Percentiles rank a stretch among this genome's conserved stretches.
These are phyloP conservation scores for Phacellophora camtschatica DNA, from an alignment of 30 jellyfish, hydroid and myxozoan species.

Conservation along the genomic window DNA sequence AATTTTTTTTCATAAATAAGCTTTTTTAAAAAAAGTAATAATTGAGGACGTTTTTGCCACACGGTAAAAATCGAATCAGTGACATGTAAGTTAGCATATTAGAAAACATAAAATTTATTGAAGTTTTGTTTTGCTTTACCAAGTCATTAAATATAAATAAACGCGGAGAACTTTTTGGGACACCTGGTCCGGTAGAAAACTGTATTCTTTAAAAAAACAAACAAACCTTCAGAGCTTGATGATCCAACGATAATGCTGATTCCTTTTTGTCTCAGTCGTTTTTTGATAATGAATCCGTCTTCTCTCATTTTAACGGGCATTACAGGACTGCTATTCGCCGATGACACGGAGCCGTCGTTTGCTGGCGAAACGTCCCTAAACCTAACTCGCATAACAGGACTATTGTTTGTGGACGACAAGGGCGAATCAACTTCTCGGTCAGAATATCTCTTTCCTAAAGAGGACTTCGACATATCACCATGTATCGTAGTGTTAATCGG, in stretches of 20 bases:
- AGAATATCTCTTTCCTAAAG: too few relatives aligned
- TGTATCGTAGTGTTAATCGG: not conserved
- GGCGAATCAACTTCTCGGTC: too few relatives aligned
- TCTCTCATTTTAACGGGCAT: conserved; percentile 60
- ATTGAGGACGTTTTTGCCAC: too few relatives aligned
- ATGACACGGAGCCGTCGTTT: conserved; percentile 11
- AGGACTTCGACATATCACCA: not conserved
- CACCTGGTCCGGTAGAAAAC: too few relatives aligned
- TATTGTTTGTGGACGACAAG: not conserved
- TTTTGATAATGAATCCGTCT: conserved; percentile 66
- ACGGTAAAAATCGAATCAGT: too few relatives aligned
- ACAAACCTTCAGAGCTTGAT: conserved; percentile 79
- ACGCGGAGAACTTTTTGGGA: too few relatives aligned
- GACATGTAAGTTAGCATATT: too few relatives aligned
- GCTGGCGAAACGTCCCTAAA: not conserved
- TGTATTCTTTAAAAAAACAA: not conserved
- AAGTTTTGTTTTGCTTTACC: too few relatives aligned
- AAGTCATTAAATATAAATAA: too few relatives aligned
- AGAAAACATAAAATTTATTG: too few relatives aligned
- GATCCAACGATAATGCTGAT: conserved; percentile 83
- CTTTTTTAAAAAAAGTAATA: too few relatives aligned
- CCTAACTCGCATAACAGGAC: not conserved
- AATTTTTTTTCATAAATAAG: too few relatives aligned
- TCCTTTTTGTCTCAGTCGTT: conserved; percentile 75
- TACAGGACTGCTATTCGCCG: conserved; percentile 35